Percentiles rank a stretch among this genome's conserved stretches.
Evolutionary conservation across 2,797 vertebrate species (phyloP).

Genomic region (Steatocranus sp.): DNA sequence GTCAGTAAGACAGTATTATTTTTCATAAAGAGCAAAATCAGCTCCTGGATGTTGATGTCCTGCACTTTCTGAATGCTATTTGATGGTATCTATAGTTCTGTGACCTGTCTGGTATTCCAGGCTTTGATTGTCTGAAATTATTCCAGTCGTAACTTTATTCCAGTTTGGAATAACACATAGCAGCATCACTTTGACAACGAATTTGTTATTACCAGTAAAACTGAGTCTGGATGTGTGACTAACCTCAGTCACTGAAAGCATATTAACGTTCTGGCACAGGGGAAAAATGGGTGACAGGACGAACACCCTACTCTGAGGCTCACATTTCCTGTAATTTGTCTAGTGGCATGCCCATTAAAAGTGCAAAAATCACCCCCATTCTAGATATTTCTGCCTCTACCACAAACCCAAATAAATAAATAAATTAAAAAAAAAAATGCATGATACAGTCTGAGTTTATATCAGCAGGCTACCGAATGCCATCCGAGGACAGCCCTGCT

Average conservation of each 20-base stretch:
- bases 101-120: background rate
- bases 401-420: background rate
- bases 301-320: accelerated
- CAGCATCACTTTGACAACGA: background rate
- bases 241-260: background rate
- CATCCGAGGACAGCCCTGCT: background rate
- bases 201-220: background rate
- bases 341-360: background rate
- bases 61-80: background rate
- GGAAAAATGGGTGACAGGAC: background rate
- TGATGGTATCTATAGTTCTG: background rate
- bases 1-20: background rate
- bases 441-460: background rate
- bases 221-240: background rate
- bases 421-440: accelerated
- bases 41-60: background rate
- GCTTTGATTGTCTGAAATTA: background rate
- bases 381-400: background rate
- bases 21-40: background rate
- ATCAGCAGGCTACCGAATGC: background rate
- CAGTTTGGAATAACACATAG: background rate
- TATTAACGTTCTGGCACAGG: background rate
- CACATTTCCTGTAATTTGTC: accelerated
- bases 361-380: background rate
- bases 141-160: background rate